These are phyloP conservation scores for Cacoxenus indagator DNA, from an alignment of 2,888 invertebrate species.

Conservation along the genomic window DNA sequence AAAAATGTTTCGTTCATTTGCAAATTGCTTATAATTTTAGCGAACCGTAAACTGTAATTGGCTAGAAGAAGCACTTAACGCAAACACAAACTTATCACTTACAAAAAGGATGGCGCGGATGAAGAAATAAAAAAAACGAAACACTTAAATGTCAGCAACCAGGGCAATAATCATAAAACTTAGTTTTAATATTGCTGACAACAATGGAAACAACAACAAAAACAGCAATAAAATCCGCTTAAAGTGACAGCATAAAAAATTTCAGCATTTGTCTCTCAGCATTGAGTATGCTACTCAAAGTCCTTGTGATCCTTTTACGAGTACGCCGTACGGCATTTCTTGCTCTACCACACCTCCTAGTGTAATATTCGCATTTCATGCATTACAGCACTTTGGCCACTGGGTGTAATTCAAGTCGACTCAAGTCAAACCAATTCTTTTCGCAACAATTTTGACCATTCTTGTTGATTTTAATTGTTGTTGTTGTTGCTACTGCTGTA, in stretches of 20 bases:
- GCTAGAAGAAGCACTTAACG: no score
- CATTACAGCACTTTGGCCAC: not conserved
- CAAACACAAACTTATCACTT: no score
- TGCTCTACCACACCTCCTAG: not conserved
- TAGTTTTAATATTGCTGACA: constrained; percentile 2
- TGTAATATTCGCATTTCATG: not conserved
- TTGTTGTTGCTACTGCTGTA: not conserved
- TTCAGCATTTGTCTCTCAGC: no score
- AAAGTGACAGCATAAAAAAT: constrained; percentile 12
- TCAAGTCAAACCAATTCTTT: not conserved
- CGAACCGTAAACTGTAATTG: no score
- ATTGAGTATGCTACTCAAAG: no score
- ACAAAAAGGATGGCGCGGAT: no score
- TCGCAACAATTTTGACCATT: not conserved
- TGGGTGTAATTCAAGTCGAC: not conserved
- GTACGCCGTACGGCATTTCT: no score
- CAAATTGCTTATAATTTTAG: no score
- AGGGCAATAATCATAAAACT: constrained; percentile 14
- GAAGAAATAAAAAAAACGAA: no score
- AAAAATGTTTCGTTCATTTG: no score
- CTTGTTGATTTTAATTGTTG: not conserved
- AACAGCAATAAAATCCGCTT: constrained; percentile 16
- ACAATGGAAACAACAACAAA: not conserved
- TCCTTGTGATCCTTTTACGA: no score
- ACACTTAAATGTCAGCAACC: no score